phyloP scores from a whole-genome alignment of 2,888 invertebrate genomes.

The Galeopsomyia nigrocyanea region DNA sequence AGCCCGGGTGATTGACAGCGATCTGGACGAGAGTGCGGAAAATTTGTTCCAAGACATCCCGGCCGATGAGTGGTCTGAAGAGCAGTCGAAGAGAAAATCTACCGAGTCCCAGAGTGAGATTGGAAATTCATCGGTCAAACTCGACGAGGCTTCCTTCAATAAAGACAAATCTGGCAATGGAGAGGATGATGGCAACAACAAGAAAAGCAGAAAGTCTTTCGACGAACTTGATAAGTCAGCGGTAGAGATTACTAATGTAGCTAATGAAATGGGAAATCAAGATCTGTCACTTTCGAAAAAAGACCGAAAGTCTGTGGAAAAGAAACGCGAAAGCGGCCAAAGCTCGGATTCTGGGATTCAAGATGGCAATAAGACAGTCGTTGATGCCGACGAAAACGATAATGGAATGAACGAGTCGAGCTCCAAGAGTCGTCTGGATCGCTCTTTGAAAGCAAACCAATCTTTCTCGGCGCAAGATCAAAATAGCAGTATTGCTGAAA shows the following conservation, averaged over 20 bases:
- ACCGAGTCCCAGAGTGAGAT: conserved; percentile 48
- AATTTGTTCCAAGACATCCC: conserved; percentile 57
- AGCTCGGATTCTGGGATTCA: neutral
- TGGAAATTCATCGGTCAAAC: conserved; percentile 28
- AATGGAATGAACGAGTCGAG: conserved; percentile 2
- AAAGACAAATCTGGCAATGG: conserved; percentile 27
- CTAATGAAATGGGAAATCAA: neutral
- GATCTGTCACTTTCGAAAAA: neutral
- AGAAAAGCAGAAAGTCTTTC: conserved; percentile 7
- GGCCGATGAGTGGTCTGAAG: conserved; percentile 53
- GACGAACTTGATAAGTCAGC: neutral
- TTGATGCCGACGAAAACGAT: conserved; percentile 1
- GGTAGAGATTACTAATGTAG: neutral
- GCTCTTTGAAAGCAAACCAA: conserved; percentile 5
- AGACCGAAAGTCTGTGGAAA: conserved; percentile 16
- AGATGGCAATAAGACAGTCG: neutral
- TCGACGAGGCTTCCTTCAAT: too few relatives aligned
- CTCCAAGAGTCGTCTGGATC: neutral
- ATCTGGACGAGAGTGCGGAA: conserved; percentile 46
- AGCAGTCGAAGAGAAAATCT: conserved; percentile 9
- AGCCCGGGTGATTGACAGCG: conserved; percentile 37
- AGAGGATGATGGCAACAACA: neutral
- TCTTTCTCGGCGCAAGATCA: neutral
- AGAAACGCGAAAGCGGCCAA: neutral
- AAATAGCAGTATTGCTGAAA: conserved; percentile 12